phyloP scores from a whole-genome alignment of 2,888 invertebrate genomes.

The Oscheius onirici region DNA sequence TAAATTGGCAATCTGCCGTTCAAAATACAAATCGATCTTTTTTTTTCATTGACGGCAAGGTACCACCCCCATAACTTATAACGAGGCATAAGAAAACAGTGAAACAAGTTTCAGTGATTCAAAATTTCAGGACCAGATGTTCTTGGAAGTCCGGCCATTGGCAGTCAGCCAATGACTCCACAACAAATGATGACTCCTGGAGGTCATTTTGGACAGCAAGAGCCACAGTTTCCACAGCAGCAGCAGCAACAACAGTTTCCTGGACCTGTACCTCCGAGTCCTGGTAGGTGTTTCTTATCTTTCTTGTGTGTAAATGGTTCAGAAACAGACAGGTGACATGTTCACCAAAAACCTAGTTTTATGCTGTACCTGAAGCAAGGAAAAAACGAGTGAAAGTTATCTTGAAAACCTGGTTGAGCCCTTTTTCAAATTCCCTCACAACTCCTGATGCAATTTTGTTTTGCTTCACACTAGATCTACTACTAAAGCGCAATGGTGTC shows the following conservation, averaged over 20 bases:
- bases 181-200: slow-evolving; percentile 35
- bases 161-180: slow-evolving; percentile 45
- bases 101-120: not conserved
- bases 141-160: slow-evolving; percentile 37
- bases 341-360: no score
- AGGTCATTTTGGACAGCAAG: not conserved
- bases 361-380: no score
- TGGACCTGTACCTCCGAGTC: slow-evolving; percentile 17
- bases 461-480: no score
- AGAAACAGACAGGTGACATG: no score
- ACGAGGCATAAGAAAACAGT: not conserved
- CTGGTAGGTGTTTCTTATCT: slow-evolving; percentile 1
- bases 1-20: no score
- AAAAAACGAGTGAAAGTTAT: no score
- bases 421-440: no score
- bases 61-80: not conserved
- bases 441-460: no score
- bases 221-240: slow-evolving; percentile 1
- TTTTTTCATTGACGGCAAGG: no score
- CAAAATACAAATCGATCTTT: no score
- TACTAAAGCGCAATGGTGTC: no score
- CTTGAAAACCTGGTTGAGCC: no score
- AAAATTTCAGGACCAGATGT: slow-evolving; percentile 17
- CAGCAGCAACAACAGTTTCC: slow-evolving; percentile 31
- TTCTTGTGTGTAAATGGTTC: not conserved